Evolutionary conservation across 2,797 vertebrate genomes (phyloP), one percentile per base, ranked within the genome.

Genomic region (Falco cherrug): DNA sequence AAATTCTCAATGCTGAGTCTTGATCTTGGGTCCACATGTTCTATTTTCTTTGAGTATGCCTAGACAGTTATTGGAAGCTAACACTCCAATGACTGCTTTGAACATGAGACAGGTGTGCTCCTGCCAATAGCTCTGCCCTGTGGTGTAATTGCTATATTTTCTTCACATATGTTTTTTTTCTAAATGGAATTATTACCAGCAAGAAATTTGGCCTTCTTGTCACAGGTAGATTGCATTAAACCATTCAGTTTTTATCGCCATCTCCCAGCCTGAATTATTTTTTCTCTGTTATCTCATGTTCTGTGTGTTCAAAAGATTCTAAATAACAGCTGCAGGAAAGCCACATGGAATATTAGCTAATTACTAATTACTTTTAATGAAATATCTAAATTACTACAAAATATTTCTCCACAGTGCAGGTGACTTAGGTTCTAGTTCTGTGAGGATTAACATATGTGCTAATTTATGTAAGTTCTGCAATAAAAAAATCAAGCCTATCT

Each of bases 341-440:
- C 47, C 47, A 73, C 53, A 68, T 9, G 12, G 79, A 87, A 87
- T 84, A 87, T 77, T 82, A 86, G 54, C 51, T 89, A 91, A 91
- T 93, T 59, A 29, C 64, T 94, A 80, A 95, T 92, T 56, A 76
- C 54, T 60, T 85, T 85, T 74, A 57, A 84, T 65, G 75, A 95
- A 95, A 78, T 16, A 16, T 75, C 64, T 88, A 78, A 95, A 95
- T 95, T 78, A 47, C 57, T 87, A 63, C 21, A 78, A 47, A 89
- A 56, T 84, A 78, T 90, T 91, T 78, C 41, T 87, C 35, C 41
- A 50, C 15, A 61, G 22, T 64, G 56, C 28, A 84, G 21, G 6
- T 22, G 73, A 63, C 13, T 84, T 81, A 65, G 16, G 10, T 94
- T 87, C 45, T 48, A 73, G 51, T 48, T 90, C 63, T 82, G 56